Evolutionary conservation across 2,113 vertebrate species (phyloP).

Genomic region (Dinomys branickii): DNA sequence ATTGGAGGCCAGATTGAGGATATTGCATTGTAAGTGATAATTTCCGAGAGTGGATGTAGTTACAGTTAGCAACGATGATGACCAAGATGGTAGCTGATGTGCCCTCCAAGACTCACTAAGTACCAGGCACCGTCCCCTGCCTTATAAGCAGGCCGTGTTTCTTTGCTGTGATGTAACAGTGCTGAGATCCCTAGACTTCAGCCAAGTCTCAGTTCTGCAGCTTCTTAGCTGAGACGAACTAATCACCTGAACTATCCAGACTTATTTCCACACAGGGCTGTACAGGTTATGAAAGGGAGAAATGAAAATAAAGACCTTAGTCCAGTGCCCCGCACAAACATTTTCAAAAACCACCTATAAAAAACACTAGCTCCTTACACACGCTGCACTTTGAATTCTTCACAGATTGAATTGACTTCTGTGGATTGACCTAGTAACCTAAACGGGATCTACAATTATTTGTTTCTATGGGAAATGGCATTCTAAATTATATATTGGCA

Average conservation of each 20-base stretch:
- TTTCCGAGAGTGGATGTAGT: background rate
- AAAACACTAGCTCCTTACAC: background rate
- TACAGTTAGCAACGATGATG: background rate
- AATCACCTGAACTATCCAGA: background rate
- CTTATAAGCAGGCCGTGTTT: background rate
- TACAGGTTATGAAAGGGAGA: background rate
- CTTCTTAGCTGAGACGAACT: background rate
- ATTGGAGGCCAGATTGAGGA: background rate
- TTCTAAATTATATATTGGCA: background rate
- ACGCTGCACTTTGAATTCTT: background rate
- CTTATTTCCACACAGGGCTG: background rate
- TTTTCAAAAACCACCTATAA: background rate
- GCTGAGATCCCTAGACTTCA: background rate
- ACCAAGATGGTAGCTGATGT: background rate
- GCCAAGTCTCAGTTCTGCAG: background rate
- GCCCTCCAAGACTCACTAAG: background rate
- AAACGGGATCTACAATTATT: background rate
- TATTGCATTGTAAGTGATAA: background rate
- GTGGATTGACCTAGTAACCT: background rate
- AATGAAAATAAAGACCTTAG: background rate
- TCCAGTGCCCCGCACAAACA: too few species aligned
- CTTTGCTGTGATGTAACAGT: background rate
- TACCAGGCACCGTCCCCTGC: accelerated
- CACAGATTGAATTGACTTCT: background rate
- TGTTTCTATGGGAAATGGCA: background rate